Evolutionary conservation across 2,888 invertebrate genomes (phyloP).

Genomic region (Creontiades dilutus): DNA sequence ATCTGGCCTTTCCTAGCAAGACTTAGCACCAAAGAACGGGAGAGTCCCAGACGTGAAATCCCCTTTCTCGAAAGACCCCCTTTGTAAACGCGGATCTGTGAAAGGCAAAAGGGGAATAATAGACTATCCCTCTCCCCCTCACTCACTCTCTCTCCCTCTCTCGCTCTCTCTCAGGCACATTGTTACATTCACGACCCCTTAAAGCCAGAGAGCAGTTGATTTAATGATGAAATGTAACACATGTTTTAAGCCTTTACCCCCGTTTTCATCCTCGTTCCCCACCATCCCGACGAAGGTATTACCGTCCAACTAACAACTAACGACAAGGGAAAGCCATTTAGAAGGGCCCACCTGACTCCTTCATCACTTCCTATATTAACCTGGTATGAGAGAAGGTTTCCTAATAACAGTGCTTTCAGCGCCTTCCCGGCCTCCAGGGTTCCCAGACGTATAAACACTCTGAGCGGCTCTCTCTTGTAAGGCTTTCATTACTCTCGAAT

Average conservation of each 20-base stretch:
- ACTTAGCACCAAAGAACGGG: slow-evolving; percentile 6
- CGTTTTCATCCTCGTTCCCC: background rate
- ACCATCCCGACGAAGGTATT: slow-evolving; percentile 27
- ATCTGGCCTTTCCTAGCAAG: background rate
- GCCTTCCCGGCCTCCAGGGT: slow-evolving; percentile 10
- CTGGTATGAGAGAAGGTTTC: slow-evolving; percentile 57
- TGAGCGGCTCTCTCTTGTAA: background rate
- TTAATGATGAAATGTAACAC: slow-evolving; percentile 64
- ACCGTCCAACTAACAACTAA: slow-evolving; percentile 62
- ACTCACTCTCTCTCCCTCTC: slow-evolving; percentile 22
- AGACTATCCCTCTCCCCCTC: slow-evolving; percentile 9
- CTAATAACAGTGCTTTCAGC: slow-evolving; percentile 60
- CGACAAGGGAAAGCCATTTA: slow-evolving; percentile 63
- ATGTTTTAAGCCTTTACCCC: slow-evolving; percentile 58
- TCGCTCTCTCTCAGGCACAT: slow-evolving; percentile 8
- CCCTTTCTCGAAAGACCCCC: background rate
- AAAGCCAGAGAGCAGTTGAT: slow-evolving; percentile 63
- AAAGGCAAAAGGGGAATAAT: slow-evolving; percentile 37
- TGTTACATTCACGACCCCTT: slow-evolving; percentile 62
- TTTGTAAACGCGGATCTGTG: slow-evolving; percentile 38
- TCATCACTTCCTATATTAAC: slow-evolving; percentile 63
- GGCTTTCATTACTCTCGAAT: slow-evolving; percentile 44
- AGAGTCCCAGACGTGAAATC: background rate
- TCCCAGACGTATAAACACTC: slow-evolving; percentile 55
- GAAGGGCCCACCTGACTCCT: slow-evolving; percentile 61